Percentiles rank a stretch among this genome's conserved stretches.
Evolutionary conservation across 2,797 vertebrate species (phyloP).

Genomic region (Nasua narica): DNA sequence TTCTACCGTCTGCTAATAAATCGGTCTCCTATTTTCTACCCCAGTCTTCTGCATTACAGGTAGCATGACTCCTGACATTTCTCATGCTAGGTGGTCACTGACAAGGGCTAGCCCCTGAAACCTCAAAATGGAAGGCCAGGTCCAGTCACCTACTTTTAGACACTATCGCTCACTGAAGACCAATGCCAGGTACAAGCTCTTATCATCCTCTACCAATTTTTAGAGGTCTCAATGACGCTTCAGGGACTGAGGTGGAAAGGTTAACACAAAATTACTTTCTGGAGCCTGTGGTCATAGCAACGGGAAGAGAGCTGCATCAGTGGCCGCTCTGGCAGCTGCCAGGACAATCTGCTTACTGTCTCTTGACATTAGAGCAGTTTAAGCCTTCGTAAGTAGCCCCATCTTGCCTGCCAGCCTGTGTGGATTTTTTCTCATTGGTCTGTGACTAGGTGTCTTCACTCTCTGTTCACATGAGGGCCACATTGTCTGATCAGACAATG

Average conservation of each 20-base stretch:
- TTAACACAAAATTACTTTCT: conserved; percentile 47
- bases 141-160: not conserved
- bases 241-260: conserved; percentile 33
- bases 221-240: conserved; percentile 23
- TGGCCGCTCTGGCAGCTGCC: not conserved
- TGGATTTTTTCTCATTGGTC: not conserved
- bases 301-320: not conserved
- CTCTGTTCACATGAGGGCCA: not conserved
- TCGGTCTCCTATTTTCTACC: not conserved
- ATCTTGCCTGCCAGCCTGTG: not conserved
- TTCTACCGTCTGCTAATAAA: not conserved
- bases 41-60: not conserved
- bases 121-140: not conserved
- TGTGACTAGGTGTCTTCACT: not conserved
- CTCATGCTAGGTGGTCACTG: not conserved
- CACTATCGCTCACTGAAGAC: not conserved
- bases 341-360: not conserved
- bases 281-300: conserved; percentile 26
- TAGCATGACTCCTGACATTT: not conserved
- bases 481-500: not conserved
- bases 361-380: not conserved
- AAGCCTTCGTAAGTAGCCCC: not conserved
- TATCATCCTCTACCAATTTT: not conserved
- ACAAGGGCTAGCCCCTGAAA: not conserved
- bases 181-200: not conserved